These are phyloP conservation scores for Pachycephus smyrnensis DNA, from an alignment of 2,888 invertebrate species.

Conservation along the genomic window DNA sequence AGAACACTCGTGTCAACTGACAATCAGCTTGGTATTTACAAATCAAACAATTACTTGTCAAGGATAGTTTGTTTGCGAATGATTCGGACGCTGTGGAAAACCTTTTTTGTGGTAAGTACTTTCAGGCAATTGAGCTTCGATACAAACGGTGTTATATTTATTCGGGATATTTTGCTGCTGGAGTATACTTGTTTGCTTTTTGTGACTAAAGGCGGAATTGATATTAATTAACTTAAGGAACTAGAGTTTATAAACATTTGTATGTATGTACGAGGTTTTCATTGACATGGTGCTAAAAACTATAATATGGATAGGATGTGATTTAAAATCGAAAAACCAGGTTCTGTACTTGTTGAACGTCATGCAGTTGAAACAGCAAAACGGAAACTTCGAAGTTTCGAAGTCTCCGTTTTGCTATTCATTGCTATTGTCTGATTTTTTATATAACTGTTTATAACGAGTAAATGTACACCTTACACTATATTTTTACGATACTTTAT, in stretches of 20 bases:
- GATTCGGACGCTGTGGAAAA: background rate
- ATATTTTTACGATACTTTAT: background rate
- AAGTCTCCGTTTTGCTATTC: no score
- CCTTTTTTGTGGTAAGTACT: background rate
- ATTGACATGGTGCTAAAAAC: background rate
- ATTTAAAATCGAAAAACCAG: background rate
- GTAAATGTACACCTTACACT: background rate
- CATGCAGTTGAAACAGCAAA: background rate
- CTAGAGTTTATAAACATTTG: background rate
- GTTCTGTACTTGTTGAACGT: background rate
- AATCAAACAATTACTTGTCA: slow-evolving; percentile 2
- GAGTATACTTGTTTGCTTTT: background rate
- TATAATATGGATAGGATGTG: background rate
- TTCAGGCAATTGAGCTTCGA: background rate
- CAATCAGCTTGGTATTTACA: slow-evolving; percentile 6
- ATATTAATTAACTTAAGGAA: background rate
- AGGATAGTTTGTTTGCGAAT: background rate
- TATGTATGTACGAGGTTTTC: background rate
- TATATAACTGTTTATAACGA: no score
- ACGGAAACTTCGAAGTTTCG: background rate
- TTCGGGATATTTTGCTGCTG: background rate
- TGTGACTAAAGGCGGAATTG: background rate
- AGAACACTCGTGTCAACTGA: slow-evolving; percentile 12
- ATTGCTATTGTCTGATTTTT: no score
- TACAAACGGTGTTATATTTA: background rate